These are phyloP conservation scores for Pterois miles DNA, from an alignment of 2,797 vertebrate genomes.

Conservation along the genomic window DNA sequence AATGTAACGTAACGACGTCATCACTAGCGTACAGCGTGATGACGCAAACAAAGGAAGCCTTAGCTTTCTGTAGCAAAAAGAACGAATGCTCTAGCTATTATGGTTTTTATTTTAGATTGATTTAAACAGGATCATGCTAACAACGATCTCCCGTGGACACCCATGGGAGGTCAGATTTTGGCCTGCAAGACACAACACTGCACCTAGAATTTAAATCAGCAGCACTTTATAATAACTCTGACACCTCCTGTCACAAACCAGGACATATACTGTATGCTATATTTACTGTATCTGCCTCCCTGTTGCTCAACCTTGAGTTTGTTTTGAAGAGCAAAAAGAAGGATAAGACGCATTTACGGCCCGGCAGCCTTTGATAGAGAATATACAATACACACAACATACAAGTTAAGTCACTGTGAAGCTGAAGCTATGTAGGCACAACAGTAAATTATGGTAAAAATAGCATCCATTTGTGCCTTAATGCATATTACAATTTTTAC, in stretches of 20 bases:
- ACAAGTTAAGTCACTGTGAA: background rate
- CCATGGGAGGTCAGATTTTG: too few relatives aligned
- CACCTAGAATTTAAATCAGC: background rate
- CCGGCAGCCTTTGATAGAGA: background rate
- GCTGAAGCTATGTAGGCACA: background rate
- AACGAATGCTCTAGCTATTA: too few relatives aligned
- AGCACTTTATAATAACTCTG: background rate
- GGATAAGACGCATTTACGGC: background rate
- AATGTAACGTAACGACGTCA: too few relatives aligned
- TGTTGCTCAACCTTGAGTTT: slow-evolving; percentile 1
- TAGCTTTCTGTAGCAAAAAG: too few relatives aligned
- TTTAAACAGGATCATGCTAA: too few relatives aligned
- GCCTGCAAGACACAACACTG: background rate
- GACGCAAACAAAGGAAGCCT: too few relatives aligned
- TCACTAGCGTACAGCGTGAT: too few relatives aligned
- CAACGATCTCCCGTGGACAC: too few relatives aligned
- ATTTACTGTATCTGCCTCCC: background rate
- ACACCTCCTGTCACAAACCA: slow-evolving; percentile 4
- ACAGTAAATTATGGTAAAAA: background rate
- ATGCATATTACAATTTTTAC: slow-evolving; percentile 1
- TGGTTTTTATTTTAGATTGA: too few relatives aligned
- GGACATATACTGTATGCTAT: background rate
- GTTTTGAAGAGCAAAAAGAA: slow-evolving; percentile 17
- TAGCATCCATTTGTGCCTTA: background rate
- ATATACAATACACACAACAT: slow-evolving; percentile 11